Percentiles rank a stretch among this genome's conserved stretches.
Evolutionary conservation across 2,888 invertebrate species (phyloP).

Genomic region (Cantharis nigra): DNA sequence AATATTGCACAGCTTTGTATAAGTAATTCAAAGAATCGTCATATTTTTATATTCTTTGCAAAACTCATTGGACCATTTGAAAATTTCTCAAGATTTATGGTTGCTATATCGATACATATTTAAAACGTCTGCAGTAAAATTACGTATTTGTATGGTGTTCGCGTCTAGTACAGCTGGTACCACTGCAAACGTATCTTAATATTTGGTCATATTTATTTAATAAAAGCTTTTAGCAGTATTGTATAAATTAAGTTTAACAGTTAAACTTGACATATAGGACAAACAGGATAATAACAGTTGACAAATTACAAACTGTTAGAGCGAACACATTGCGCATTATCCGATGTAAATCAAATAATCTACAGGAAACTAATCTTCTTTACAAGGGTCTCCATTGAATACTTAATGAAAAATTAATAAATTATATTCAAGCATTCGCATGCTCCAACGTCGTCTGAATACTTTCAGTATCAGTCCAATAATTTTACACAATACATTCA

Average conservation of each 20-base stretch:
- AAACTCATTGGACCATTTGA: background rate
- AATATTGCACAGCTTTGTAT: background rate
- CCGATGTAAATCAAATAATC: background rate
- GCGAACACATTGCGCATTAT: background rate
- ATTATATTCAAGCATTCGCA: background rate
- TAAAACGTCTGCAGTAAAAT: slow-evolving; percentile 16
- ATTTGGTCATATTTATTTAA: slow-evolving; percentile 1
- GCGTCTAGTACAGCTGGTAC: slow-evolving; percentile 8
- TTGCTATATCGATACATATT: slow-evolving; percentile 14
- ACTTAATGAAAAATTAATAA: background rate
- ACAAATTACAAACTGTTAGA: background rate
- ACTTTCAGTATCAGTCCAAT: background rate
- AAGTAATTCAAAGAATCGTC: background rate
- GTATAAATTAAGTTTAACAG: slow-evolving; percentile 1
- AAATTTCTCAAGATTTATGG: slow-evolving; percentile 12
- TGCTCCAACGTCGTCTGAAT: background rate
- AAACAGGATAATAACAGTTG: slow-evolving; percentile 1
- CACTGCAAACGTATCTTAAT: slow-evolving; percentile 10
- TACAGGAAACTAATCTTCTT: background rate
- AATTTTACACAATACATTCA: background rate
- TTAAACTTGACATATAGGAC: slow-evolving; percentile 1
- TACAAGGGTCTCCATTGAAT: background rate
- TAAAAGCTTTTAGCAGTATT: background rate
- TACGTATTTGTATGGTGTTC: slow-evolving; percentile 4
- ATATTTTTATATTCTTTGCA: background rate